Conservation (phyloP, 1,140 invertebrate genomes). For the Pectinophora gossypiella region DNA sequence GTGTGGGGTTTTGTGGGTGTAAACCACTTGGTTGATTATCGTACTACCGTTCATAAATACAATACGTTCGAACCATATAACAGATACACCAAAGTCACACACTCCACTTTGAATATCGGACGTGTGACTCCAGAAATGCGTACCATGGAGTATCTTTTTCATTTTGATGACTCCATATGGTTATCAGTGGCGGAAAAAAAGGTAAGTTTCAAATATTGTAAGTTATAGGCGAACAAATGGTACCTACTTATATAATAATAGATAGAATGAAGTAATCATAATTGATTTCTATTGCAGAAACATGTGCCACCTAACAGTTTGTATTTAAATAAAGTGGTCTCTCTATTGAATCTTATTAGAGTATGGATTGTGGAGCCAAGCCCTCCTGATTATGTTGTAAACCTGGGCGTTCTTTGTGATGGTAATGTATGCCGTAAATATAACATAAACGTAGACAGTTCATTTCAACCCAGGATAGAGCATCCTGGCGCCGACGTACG, state of each 20-base stretch:
- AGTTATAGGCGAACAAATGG: too few species aligned
- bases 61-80: slow-evolving; percentile 58
- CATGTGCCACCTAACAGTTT: too few species aligned
- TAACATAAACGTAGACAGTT: too few species aligned
- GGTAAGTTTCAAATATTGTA: slow-evolving; percentile 19
- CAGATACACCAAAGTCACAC: slow-evolving; percentile 52
- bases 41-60: slow-evolving; percentile 63
- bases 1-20: slow-evolving; percentile 76
- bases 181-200: slow-evolving; percentile 41
- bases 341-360: slow-evolving; percentile 55
- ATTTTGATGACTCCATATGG: slow-evolving; percentile 52
- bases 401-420: slow-evolving; percentile 65
- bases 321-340: slow-evolving; percentile 59
- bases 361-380: slow-evolving; percentile 56
- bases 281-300: too few species aligned
- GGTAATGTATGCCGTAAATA: too few species aligned
- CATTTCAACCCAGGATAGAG: too few species aligned
- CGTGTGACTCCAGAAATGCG: slow-evolving; percentile 60
- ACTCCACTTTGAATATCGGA: slow-evolving; percentile 64
- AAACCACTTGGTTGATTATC: slow-evolving; percentile 70
- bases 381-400: slow-evolving; percentile 47
- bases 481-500: too few species aligned
- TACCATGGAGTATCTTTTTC: slow-evolving; percentile 63
- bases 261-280: background rate
- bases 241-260: background rate